Evolutionary conservation across 1,140 invertebrate genomes (phyloP), one percentile per base, ranked within the genome.

Genomic region (Drosophila bifasciata): DNA sequence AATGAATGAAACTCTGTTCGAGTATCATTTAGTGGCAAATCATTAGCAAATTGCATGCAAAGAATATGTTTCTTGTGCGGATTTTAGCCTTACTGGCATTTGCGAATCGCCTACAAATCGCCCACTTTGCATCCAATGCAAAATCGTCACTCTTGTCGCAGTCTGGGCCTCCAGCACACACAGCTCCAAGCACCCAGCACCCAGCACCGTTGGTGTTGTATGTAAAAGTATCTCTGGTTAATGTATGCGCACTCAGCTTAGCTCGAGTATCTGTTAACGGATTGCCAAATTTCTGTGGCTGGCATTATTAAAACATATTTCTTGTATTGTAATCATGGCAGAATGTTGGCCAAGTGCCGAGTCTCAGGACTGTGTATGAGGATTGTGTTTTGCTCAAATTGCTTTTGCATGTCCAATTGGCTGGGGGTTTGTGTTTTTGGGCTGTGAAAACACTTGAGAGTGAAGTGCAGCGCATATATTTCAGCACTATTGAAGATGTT

Each of bases 291-390:
- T 55, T 50, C 9, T 52, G 25, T 48, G 68, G 71, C 61, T 68
- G 59, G 61, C 69, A 61, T 71, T 79, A 84, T 85, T 72, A 75
- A 69, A 71, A 68, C 66, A 79, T 75, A 76, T 56, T 77, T 70
- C 16, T 55, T 61, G 75, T 78, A 72, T 80, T 71, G 75, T 76
- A 75, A 84, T 84, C 76, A 48, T 50, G 50, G 55, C 39, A 71
- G 75, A 79, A 79, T 81, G 73, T 69, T 69, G 41, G 40, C 39
- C 36, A 15, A 39, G 64, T 39, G 11, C 1, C 11, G 1, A 36
- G 32, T 36, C 11, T 11, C 32, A 13, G 11, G 11, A 11, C 32
- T 36, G 32, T 1, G 23, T 7, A 21, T 56, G 41, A 71, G 53
- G 46, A n/a, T n/a, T n/a, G n/a, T 63, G 61, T 66, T 72, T 73